phyloP scores from a whole-genome alignment of 2,888 invertebrate genomes.

The Archips xylosteana region DNA sequence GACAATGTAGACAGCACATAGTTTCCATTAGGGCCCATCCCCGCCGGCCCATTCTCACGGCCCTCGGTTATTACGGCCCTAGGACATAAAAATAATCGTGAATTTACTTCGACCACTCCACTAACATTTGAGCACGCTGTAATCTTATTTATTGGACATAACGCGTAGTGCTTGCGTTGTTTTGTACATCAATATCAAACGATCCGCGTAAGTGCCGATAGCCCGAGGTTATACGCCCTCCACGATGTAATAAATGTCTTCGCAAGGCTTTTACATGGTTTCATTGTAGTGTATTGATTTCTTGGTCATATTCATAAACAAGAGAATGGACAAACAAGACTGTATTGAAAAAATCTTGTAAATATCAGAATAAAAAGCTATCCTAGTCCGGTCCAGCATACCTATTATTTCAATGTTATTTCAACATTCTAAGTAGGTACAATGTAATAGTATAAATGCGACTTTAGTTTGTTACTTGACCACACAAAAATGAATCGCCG shows the following conservation, averaged over 20 bases:
- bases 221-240: constrained; percentile 31
- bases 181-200: constrained; percentile 38
- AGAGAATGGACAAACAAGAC: not conserved
- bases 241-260: constrained; percentile 32
- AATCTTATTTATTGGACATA: constrained; percentile 40
- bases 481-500: no score
- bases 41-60: constrained; percentile 70
- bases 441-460: no score
- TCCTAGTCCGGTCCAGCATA: not conserved
- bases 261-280: constrained; percentile 23
- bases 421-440: no score
- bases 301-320: not conserved
- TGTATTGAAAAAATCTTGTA: not conserved
- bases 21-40: constrained; percentile 80
- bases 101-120: constrained; percentile 37
- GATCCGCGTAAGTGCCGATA: constrained; percentile 38
- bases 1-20: constrained; percentile 94
- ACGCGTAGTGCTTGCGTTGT: constrained; percentile 40
- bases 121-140: constrained; percentile 25
- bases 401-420: not conserved
- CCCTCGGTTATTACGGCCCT: constrained; percentile 78
- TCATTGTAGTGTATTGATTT: not conserved
- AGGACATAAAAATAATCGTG: constrained; percentile 43
- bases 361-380: not conserved
- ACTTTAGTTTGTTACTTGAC: no score